phyloP scores from a whole-genome alignment of 64 coral and sea anemone species.

The Actinia equina region DNA sequence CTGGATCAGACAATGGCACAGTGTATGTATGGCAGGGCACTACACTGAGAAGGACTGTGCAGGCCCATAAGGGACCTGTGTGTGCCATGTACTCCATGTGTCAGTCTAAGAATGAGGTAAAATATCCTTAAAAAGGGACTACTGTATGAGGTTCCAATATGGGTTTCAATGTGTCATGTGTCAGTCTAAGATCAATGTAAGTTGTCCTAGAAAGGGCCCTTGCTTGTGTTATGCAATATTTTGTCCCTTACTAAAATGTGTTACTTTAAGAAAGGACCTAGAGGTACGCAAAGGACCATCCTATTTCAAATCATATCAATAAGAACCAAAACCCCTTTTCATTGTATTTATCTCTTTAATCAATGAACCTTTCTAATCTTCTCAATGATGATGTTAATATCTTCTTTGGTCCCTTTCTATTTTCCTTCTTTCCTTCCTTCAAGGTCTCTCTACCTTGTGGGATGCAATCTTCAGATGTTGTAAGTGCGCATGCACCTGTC shows the following conservation, averaged over 20 bases:
- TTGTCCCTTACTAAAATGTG: too few relatives aligned
- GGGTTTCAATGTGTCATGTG: not conserved
- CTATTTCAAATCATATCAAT: too few relatives aligned
- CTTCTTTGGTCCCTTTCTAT: not conserved
- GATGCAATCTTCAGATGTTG: slow-evolving; percentile 2
- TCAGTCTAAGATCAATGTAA: too few relatives aligned
- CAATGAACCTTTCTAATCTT: too few relatives aligned
- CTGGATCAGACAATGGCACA: slow-evolving; percentile 79
- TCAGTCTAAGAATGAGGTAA: slow-evolving; percentile 79
- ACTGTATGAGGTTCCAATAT: too few relatives aligned
- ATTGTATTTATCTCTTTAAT: too few relatives aligned
- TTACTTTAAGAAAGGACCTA: too few relatives aligned
- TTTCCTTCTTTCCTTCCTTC: not conserved
- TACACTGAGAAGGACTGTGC: slow-evolving; percentile 75
- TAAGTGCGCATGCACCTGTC: slow-evolving; percentile 13
- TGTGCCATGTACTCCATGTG: slow-evolving; percentile 89
- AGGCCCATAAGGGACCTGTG: slow-evolving; percentile 88
- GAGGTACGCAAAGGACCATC: too few relatives aligned
- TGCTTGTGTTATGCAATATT: not conserved
- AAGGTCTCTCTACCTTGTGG: slow-evolving; percentile 24
- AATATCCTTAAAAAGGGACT: not conserved
- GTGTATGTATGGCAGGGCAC: slow-evolving; percentile 94
- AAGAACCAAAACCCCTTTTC: too few relatives aligned
- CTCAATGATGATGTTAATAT: not conserved
- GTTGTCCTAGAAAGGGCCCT: not conserved